Conservation (phyloP, 2,797 vertebrate species). For the Manis pentadactyla region DNA sequence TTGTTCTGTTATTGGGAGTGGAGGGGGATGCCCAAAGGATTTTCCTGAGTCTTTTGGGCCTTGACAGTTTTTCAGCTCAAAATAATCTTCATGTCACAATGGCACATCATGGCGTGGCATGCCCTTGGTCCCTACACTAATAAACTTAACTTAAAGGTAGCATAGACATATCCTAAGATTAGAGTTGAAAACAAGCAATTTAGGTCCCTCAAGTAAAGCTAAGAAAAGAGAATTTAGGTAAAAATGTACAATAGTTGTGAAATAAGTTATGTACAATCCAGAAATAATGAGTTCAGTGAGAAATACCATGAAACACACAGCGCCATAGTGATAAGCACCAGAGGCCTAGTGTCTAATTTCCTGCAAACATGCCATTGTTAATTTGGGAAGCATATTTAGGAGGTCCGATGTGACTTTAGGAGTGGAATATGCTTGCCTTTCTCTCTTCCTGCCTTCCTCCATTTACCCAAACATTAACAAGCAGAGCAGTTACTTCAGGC, state of each 20-base stretch:
- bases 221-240: not conserved
- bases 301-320: not conserved
- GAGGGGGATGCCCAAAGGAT: too few relatives aligned
- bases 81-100: not conserved
- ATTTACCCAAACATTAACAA: not conserved
- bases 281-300: not conserved
- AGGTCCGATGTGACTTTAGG: not conserved
- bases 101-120: too few relatives aligned
- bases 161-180: not conserved
- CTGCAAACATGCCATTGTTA: not conserved
- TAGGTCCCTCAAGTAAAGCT: not conserved
- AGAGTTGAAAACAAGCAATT: not conserved
- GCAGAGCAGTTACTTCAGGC: not conserved
- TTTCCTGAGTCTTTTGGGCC: not conserved
- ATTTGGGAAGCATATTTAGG: not conserved
- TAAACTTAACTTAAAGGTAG: conserved; percentile 13
- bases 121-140: not conserved
- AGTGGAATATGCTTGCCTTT: not conserved
- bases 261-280: not conserved
- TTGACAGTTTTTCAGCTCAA: not conserved
- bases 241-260: not conserved
- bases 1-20: too few relatives aligned
- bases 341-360: not conserved
- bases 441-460: not conserved
- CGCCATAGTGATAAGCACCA: not conserved